Evolutionary conservation across 1,140 invertebrate genomes (phyloP).

Genomic region (Kradibia gibbosae): DNA sequence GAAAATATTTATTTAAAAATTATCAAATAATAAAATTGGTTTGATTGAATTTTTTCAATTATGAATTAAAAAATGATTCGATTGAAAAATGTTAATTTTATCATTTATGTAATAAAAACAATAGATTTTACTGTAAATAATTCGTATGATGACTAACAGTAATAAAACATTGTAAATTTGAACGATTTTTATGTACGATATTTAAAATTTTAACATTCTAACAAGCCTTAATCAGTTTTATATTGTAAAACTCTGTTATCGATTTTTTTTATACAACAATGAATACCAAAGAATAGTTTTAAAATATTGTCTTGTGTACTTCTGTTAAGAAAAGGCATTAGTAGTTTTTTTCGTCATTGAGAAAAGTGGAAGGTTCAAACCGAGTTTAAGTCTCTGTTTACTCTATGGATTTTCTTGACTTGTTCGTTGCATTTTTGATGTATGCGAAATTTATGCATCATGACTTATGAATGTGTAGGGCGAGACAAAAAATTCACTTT

Average conservation of each 20-base stretch:
- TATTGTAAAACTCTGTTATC: background rate
- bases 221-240: background rate
- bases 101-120: too few relatives aligned
- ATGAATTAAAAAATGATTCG: too few relatives aligned
- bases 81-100: too few relatives aligned
- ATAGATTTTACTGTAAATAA: too few relatives aligned
- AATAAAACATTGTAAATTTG: too few relatives aligned
- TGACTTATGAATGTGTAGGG: constrained; percentile 45
- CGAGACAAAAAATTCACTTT: constrained; percentile 44
- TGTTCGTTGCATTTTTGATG: constrained; percentile 29
- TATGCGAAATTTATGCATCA: constrained; percentile 42
- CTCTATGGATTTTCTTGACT: constrained; percentile 14
- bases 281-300: background rate
- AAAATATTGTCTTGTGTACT: background rate
- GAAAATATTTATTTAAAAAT: too few relatives aligned
- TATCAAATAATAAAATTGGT: too few relatives aligned
- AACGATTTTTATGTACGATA: background rate
- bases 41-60: too few relatives aligned
- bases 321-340: background rate
- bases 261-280: background rate
- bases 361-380: constrained; percentile 3
- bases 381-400: background rate
- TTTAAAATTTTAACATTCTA: background rate
- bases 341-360: background rate
- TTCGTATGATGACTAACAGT: too few relatives aligned